These are phyloP conservation scores for Scolopax mira DNA, from an alignment of 2,113 vertebrate genomes.

Conservation along the genomic window DNA sequence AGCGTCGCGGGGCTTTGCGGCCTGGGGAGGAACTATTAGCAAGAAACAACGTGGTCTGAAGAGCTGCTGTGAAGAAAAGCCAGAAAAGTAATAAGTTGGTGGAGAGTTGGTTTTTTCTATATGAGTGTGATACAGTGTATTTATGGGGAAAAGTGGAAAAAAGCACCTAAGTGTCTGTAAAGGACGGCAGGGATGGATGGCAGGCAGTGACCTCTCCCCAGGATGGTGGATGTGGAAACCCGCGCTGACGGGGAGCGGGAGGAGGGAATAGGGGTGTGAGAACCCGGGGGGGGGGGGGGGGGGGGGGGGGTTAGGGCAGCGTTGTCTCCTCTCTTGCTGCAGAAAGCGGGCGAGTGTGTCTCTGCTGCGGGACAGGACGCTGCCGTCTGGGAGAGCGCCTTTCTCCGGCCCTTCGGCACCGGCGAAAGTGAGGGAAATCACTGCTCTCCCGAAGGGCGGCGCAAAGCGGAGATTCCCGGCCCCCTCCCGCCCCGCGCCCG, in stretches of 20 bases:
- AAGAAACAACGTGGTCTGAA: not conserved
- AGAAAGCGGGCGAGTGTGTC: not conserved
- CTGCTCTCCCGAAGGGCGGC: slow-evolving; percentile 7
- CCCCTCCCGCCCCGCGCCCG: not conserved
- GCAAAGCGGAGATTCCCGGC: not conserved
- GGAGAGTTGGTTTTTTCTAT: not conserved
- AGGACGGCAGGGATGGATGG: not conserved
- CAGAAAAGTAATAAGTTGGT: not conserved
- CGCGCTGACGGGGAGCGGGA: not conserved
- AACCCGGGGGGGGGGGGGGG: too few species aligned
- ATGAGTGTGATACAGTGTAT: not conserved
- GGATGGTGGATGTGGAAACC: not conserved
- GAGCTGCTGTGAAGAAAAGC: not conserved
- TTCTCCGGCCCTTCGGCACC: not conserved
- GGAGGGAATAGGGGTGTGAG: not conserved
- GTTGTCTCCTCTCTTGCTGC: not conserved
- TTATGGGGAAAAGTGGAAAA: not conserved
- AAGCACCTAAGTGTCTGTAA: not conserved
- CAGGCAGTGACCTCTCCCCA: not conserved
- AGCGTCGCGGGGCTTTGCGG: not conserved
- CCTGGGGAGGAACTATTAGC: not conserved
- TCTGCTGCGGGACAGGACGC: not conserved
- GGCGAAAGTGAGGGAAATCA: slow-evolving; percentile 16
- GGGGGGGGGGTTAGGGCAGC: not conserved
- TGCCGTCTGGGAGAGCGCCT: not conserved